Base-by-base conservation (phyloP, 2,113 vertebrate genomes). In the Myodes glareolus region DNA sequence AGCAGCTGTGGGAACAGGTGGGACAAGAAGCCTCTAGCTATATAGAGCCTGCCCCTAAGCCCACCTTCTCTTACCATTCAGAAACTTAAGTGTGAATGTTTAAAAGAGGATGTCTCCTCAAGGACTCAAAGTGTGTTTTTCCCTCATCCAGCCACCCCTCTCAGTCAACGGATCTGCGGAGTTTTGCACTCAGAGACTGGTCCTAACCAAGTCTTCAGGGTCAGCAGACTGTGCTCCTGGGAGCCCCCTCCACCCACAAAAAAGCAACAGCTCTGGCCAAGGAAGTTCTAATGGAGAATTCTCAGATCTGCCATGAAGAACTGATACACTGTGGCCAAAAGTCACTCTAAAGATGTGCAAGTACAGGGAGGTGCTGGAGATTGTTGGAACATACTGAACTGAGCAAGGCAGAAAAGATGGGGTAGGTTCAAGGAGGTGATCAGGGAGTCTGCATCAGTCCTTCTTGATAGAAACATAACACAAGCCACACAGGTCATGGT, bases 191-290 rank as follows among this genome's bases (percentile, higher is more conserved):
- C 65, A 72, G 61, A 61, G 4, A 88, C 72, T 45, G 88, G 67
- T 81, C 89, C 92, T 93, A 94, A 94, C 81, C 91, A 95, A 89
- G 91, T 80, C 93, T 90, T 92, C 10, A 31, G 96, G 78, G 91
- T 90, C 42, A 31, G 12, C 9, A 0, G 23, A 3, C 81, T 91
- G 36, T n/a, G 29, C 47, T 91, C 67, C 39, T 63, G 65, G 94
- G 80, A 42, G 72, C 52, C 72, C 6, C 36, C 45, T 63, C 70
- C 91, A 87, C 72, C 88, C 61, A 23, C 2, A 0, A 21, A 21
- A 21, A 92, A 78, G 50, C 0, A 0, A 36, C 25, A 45, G 52
- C 52, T 42, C 4, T 47, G 52, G 55, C 61, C 82, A 33, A 72
- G 45, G 67, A 67, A 70, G 65, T 70, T 90, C 95, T 70, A 23